phyloP scores from a whole-genome alignment of 2,888 invertebrate genomes.

The Eutolmus rufibarbis region DNA sequence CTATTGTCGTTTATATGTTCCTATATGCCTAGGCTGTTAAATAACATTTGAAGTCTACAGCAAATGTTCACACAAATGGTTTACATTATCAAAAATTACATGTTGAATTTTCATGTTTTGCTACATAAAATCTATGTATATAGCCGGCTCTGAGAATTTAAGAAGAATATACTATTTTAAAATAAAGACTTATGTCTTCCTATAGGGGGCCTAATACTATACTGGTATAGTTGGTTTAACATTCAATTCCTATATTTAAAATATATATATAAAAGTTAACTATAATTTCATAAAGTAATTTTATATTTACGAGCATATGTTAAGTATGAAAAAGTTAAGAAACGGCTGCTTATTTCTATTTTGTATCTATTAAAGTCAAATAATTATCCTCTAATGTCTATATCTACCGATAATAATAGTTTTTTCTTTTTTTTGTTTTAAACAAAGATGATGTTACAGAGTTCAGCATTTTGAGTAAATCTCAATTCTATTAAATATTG shows the following conservation, averaged over 20 bases:
- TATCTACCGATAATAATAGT: not conserved
- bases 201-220: not conserved
- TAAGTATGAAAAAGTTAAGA: not conserved
- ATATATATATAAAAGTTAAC: not conserved
- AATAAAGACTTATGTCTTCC: not conserved
- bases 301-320: not conserved
- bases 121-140: not conserved
- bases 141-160: not conserved
- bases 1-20: not conserved
- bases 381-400: not conserved
- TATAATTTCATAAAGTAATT: not conserved
- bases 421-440: not conserved
- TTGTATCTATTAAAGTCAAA: not conserved
- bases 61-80: not conserved
- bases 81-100: not conserved
- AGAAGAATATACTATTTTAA: not conserved
- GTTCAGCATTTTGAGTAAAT: not conserved
- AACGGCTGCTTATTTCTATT: not conserved
- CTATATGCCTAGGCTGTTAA: not conserved
- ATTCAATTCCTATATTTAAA: not conserved
- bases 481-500: not conserved
- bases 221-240: not conserved
- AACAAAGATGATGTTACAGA: not conserved
- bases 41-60: not conserved
- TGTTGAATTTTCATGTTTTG: not conserved